These are phyloP conservation scores for Eristalis tenax DNA, from an alignment of 2,888 invertebrate genomes.

Conservation along the genomic window DNA sequence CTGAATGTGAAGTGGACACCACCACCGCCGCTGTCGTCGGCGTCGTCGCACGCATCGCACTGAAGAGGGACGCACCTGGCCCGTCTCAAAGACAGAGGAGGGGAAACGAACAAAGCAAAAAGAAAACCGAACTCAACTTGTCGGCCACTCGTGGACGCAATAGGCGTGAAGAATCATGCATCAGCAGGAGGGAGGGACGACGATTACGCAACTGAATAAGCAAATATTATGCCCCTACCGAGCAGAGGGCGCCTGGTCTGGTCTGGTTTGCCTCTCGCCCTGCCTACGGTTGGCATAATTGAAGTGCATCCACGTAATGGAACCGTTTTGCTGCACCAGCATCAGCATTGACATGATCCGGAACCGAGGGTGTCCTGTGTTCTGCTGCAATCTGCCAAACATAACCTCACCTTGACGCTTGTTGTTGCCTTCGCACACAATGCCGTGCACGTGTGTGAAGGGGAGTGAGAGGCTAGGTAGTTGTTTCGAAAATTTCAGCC, in stretches of 20 bases:
- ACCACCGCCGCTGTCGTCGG: not conserved
- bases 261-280: not conserved
- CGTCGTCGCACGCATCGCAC: not conserved
- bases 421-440: not conserved
- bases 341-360: constrained; percentile 19
- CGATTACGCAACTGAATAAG: constrained; percentile 31
- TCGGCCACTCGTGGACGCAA: constrained; percentile 5
- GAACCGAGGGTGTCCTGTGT: constrained; percentile 37
- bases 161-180: constrained; percentile 42
- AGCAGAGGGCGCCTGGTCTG: constrained; percentile 14
- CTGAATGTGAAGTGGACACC: constrained; percentile 29
- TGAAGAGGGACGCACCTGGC: not conserved
- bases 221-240: constrained; percentile 27
- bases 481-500: not conserved
- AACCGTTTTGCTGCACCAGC: constrained; percentile 11
- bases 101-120: not conserved
- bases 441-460: not conserved
- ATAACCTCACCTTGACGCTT: constrained; percentile 22
- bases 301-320: constrained; percentile 17
- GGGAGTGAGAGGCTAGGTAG: not conserved
- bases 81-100: not conserved
- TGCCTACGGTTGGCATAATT: constrained; percentile 21
- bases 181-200: not conserved
- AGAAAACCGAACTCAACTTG: not conserved
- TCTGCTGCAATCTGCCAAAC: constrained; percentile 23